phyloP scores from a whole-genome alignment of 2,797 vertebrate species.

The Hapalemur alaotrensis region DNA sequence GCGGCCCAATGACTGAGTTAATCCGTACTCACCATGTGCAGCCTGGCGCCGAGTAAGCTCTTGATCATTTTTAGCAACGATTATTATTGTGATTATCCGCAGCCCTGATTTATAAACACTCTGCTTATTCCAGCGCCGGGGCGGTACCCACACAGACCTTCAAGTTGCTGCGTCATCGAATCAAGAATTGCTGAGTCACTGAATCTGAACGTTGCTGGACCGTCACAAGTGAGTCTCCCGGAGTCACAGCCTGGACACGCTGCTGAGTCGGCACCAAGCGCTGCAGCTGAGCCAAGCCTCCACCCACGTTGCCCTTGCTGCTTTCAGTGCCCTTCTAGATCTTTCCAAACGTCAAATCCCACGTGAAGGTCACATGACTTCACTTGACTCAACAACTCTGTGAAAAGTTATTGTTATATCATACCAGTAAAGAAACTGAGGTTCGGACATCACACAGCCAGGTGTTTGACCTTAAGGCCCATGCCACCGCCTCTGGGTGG shows the following conservation, averaged over 20 bases:
- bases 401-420: not conserved
- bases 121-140: not conserved
- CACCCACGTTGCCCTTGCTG: not conserved
- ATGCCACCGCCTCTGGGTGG: not conserved
- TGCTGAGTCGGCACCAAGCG: not conserved
- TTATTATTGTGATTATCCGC: not conserved
- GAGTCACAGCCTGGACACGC: not conserved
- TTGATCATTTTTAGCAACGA: not conserved
- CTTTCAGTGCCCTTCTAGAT: not conserved
- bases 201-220: not conserved
- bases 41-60: not conserved
- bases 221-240: not conserved
- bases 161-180: not conserved
- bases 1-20: too few species aligned
- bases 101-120: not conserved
- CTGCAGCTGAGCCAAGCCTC: accelerated
- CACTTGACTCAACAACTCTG: not conserved
- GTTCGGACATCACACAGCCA: not conserved
- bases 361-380: not conserved
- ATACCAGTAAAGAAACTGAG: not conserved
- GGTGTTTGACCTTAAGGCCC: not conserved
- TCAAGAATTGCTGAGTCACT: constrained; percentile 9
- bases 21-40: not conserved
- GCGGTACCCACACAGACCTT: not conserved
- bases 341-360: not conserved